Percentiles rank a stretch among this genome's conserved stretches.
Evolutionary conservation across 2,797 vertebrate genomes (phyloP).

Genomic region (Chelonia mydas): DNA sequence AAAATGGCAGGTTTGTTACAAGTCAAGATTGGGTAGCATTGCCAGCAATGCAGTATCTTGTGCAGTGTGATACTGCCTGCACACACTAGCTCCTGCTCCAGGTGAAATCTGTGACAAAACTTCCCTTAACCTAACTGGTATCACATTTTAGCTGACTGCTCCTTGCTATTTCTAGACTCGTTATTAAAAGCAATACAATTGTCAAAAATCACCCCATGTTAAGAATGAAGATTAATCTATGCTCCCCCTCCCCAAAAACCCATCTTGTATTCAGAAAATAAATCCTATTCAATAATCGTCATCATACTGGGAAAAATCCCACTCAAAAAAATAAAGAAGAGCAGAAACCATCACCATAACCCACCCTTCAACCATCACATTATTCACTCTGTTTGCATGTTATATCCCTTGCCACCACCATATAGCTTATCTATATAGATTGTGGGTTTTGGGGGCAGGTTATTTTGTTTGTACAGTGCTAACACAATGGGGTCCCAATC

Average conservation of each 20-base stretch:
- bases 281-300: not conserved
- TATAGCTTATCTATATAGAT: not conserved
- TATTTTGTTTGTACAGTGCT: not conserved
- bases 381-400: not conserved
- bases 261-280: not conserved
- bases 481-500: not conserved
- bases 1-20: not conserved
- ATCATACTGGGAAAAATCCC: not conserved
- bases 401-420: not conserved
- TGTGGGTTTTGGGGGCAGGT: not conserved
- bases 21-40: rapidly evolving
- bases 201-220: not conserved
- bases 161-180: not conserved
- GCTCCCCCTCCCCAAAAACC: too few species aligned
- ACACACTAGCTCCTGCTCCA: not conserved
- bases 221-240: not conserved
- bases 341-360: not conserved
- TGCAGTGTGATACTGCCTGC: not conserved
- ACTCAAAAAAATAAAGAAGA: not conserved
- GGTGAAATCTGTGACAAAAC: not conserved
- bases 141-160: not conserved
- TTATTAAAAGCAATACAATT: not conserved
- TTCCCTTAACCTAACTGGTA: not conserved
- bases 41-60: not conserved
- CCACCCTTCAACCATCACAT: rapidly evolving